phyloP scores from a whole-genome alignment of 2,113 vertebrate species.

The Piaya cayana region DNA sequence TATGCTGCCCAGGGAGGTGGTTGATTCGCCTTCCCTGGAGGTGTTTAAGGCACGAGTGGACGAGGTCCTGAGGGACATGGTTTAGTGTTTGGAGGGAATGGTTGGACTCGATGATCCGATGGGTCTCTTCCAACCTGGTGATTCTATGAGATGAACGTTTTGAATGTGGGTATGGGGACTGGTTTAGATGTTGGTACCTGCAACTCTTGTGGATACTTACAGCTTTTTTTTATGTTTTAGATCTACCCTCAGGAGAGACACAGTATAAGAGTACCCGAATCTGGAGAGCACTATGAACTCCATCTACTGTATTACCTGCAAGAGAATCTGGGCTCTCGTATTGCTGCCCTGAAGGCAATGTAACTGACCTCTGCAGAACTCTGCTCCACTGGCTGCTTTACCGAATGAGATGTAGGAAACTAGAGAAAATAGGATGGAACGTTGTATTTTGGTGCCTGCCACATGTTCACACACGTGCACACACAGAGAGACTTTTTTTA shows the following conservation, averaged over 20 bases:
- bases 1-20: too few relatives aligned
- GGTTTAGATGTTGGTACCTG: background rate
- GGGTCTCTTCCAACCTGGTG: too few relatives aligned
- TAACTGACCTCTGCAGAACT: slow-evolving; percentile 49
- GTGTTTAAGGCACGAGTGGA: too few relatives aligned
- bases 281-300: slow-evolving; percentile 85
- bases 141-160: accelerated
- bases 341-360: slow-evolving; percentile 82
- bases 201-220: background rate
- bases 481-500: slow-evolving; percentile 18
- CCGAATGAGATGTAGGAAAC: slow-evolving; percentile 12
- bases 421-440: slow-evolving; percentile 22
- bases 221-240: slow-evolving; percentile 54
- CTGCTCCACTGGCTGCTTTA: slow-evolving; percentile 40
- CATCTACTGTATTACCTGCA: slow-evolving; percentile 85
- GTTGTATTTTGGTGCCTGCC: slow-evolving; percentile 65
- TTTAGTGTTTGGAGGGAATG: too few relatives aligned
- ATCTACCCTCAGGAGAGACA: slow-evolving; percentile 87
- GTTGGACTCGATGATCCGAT: too few relatives aligned
- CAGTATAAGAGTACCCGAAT: slow-evolving; percentile 85
- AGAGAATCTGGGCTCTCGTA: slow-evolving; percentile 81
- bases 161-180: background rate
- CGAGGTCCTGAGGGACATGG: too few relatives aligned
- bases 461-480: slow-evolving; percentile 28
- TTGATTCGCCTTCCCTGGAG: too few relatives aligned